A percentile compares a stretch with the other conserved stretches of the same genome.
phyloP scores from a whole-genome alignment of 2,797 vertebrate species.

The Chaetophractus vellerosus region DNA sequence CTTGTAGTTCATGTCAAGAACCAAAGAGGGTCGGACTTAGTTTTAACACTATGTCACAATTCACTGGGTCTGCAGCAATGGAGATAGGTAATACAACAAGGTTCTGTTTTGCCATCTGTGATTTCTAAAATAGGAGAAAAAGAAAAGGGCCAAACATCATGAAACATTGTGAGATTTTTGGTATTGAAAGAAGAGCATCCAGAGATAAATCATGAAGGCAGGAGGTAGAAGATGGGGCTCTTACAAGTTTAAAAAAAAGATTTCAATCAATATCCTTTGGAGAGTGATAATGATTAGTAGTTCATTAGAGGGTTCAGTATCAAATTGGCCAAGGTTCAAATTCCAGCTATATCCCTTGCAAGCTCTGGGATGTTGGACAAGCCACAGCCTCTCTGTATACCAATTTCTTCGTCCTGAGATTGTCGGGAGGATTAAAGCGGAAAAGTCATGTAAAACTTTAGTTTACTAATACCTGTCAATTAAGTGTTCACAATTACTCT shows the following conservation, averaged over 20 bases:
- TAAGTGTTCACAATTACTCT: no score
- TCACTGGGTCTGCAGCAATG: neutral
- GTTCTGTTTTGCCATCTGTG: neutral
- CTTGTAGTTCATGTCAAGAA: neutral
- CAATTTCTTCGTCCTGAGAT: neutral
- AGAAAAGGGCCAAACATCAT: neutral
- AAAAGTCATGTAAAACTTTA: neutral
- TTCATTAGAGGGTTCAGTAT: neutral
- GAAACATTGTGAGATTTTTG: neutral
- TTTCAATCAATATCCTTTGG: accelerated
- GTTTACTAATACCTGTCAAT: neutral
- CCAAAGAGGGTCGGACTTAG: neutral
- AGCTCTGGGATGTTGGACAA: neutral
- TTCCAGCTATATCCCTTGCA: neutral
- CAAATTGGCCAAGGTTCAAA: neutral
- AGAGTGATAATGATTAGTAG: no score
- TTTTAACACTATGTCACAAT: neutral
- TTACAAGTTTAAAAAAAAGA: neutral
- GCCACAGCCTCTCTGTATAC: no score
- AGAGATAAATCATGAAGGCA: neutral
- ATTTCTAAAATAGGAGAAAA: constrained; percentile 24
- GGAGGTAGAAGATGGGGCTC: neutral
- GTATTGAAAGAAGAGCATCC: neutral
- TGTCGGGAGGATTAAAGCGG: neutral
- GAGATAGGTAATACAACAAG: neutral